Percentiles rank a stretch among this genome's conserved stretches.
These are phyloP conservation scores for Fopius arisanus DNA, from an alignment of 1,140 invertebrate species.

Conservation along the genomic window DNA sequence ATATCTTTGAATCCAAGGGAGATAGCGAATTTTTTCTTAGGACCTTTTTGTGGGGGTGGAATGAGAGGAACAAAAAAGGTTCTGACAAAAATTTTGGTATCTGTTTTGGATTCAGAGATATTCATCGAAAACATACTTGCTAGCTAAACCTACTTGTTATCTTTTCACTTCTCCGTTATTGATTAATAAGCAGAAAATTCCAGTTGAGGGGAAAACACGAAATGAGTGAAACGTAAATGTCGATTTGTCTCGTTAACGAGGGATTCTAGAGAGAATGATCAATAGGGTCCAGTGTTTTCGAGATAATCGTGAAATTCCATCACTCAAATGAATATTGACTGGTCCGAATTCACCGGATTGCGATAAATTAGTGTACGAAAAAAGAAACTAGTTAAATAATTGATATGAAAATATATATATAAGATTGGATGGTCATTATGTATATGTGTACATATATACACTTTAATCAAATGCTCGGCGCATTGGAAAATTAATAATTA, in stretches of 20 bases:
- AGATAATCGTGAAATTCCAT: neutral
- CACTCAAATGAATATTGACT: neutral
- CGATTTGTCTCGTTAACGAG: neutral
- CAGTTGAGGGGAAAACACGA: neutral
- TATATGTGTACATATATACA: constrained; percentile 64
- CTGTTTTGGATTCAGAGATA: too few relatives aligned
- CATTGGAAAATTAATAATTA: constrained; percentile 1
- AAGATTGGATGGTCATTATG: constrained; percentile 55
- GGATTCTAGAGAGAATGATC: neutral
- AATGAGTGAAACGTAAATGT: neutral
- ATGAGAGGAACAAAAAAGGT: too few relatives aligned
- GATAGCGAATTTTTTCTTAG: too few relatives aligned
- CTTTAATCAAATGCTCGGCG: constrained; percentile 47
- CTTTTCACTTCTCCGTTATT: too few relatives aligned
- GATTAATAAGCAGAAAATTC: neutral
- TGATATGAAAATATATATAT: constrained; percentile 38
- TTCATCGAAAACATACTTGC: too few relatives aligned
- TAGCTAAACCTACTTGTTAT: too few relatives aligned
- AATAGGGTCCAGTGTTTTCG: neutral
- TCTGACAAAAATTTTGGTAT: too few relatives aligned
- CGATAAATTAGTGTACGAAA: constrained; percentile 47
- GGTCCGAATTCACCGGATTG: constrained; percentile 38
- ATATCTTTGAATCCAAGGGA: too few relatives aligned
- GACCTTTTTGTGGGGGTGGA: too few relatives aligned
- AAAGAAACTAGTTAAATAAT: constrained; percentile 46